Evolutionary conservation across 1,140 invertebrate species (phyloP), one percentile per base, ranked within the genome.

Genomic region (Goniozus legneri): DNA sequence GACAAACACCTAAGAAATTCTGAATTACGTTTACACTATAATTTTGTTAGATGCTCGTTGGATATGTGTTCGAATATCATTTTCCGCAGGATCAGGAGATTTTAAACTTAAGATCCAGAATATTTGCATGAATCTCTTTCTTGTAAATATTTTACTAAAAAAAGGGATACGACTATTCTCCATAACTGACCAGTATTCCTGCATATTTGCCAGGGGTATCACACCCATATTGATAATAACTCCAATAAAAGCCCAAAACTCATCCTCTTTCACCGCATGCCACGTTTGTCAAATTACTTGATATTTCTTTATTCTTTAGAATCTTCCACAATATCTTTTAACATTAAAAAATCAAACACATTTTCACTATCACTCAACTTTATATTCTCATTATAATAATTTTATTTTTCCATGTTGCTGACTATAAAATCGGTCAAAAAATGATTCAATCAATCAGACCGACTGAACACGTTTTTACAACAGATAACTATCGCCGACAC

Each of bases 401-500:
- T 31, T 21, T 51, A 40, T 13, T 52, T 52, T 21, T 52, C 50
- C 44, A 44, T 43, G 33, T 47, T 44, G 14, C 15, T 32, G 37
- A 46, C 19, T n/a, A 51, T 46, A 51, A 12, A 42, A 51, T 32
- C 13, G 14, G 32, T 39, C 21, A 45, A 31, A 50, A 45, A 45
- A 50, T 50, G 10, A 1, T 41, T 50, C 31, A 41, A 50, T 33
- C 14, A 44, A 47, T 10, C 2, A 8, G 44, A 50, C 16, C 37
- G 14, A 44, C 20, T 16, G 2, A 37, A 38, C 43, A 36, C 43
- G 32, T 52, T 52, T 52, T 52, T 36, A 38, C 44, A 47, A 47
- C 44, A 44, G 21, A 47, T 47, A 47, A 52, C 30, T 47, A 52
- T 52, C 44, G 45, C 30, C 21, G n/a, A n/a, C n/a, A n/a, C n/a